Base-by-base conservation (phyloP, 2,797 vertebrate species). In the Myiotriccus ornatus region DNA sequence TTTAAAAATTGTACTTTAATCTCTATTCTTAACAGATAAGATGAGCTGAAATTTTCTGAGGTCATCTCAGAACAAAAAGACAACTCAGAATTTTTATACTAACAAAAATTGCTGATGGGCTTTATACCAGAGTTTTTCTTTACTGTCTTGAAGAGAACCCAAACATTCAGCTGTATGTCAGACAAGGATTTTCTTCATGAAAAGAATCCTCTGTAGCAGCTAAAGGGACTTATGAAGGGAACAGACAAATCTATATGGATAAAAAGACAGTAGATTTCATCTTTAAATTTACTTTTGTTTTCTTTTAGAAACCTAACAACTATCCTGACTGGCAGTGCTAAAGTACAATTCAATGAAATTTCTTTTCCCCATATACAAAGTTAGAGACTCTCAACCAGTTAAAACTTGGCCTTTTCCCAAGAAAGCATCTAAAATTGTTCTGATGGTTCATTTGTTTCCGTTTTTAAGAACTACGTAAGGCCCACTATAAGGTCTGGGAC, bases 301-400 rank as follows among this genome's bases (percentile, higher is more conserved):
- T 59, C 8, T 70, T 83, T 62, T 32, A 67, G 25, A 59, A 90
- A 47, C 4, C 1, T 28, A 65, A 41, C 50, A 62, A 63, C 2
- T 35, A 3, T 65, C 7, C 24, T 55, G 14, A 39, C 7, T 56
- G 12, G 1, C 2, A 59, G 1, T 2, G 3, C 10, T 59, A 10
- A 52, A 79, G 3, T 49, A 49, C 35, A 5, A 12, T 12, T 46
- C 22, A 41, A 13, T 1, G 1, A 22, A 55, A 4, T 19, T 35
- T 78, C 39, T 46, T 90, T 59, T 16, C 3, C 18, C 14, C 3
- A 4, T 55, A 27, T 22, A 50, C 2, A 84, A 78, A 50, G 62
- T 4, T 71, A 6, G 3, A 4, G 50, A 43, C 12, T 62, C 24
- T 52, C 30, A 69, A 8, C 0, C 7, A 37, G 24, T 47, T 46